These are phyloP conservation scores for Stenolophus ochropezus DNA, from an alignment of 2,888 invertebrate species.

Conservation along the genomic window DNA sequence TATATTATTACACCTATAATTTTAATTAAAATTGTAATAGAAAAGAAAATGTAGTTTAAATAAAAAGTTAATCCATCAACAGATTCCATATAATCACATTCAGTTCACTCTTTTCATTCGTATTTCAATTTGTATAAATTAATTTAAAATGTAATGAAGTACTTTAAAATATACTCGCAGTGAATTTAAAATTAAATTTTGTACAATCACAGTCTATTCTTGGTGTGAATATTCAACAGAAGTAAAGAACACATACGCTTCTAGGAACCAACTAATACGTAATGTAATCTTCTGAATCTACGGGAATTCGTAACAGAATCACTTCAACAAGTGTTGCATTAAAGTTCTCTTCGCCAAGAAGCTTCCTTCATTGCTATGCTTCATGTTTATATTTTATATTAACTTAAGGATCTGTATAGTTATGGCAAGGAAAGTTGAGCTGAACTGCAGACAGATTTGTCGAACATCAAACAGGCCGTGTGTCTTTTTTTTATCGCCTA, in stretches of 20 bases:
- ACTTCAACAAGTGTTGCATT: conserved; percentile 1
- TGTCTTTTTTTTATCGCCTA: too few relatives aligned
- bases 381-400: too few relatives aligned
- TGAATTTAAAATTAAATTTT: not conserved
- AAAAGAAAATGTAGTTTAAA: not conserved
- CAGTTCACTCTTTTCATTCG: not conserved
- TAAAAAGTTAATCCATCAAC: not conserved
- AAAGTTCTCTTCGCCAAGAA: not conserved
- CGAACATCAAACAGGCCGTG: too few relatives aligned
- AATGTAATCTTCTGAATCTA: conserved; percentile 18
- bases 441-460: too few relatives aligned
- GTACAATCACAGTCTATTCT: not conserved
- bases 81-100: too few relatives aligned
- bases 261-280: not conserved
- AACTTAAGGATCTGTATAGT: too few relatives aligned
- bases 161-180: not conserved
- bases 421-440: too few relatives aligned
- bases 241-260: not conserved
- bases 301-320: conserved; percentile 20
- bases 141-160: not conserved
- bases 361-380: not conserved
- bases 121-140: not conserved
- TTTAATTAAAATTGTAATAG: not conserved
- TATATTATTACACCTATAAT: not conserved
- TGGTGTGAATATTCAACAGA: not conserved